Evolutionary conservation across 2,113 vertebrate species (phyloP).

Genomic region (Physeter macrocephalus): DNA sequence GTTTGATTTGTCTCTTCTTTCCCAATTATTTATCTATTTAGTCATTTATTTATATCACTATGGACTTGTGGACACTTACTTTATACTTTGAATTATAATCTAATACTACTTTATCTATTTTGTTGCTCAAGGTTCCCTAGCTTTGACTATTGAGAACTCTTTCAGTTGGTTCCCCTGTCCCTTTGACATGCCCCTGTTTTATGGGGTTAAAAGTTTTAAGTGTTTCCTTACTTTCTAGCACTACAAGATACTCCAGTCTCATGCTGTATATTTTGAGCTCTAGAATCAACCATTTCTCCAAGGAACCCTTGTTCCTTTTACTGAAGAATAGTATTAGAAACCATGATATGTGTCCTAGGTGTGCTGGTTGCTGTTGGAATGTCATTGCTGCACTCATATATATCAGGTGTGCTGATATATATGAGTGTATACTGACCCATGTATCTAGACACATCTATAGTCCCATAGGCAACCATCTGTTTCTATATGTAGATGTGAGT

Average conservation of each 20-base stretch:
- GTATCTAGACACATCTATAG: background rate
- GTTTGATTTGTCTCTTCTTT: background rate
- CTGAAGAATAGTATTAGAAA: background rate
- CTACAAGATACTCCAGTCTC: background rate
- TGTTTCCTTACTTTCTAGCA: background rate
- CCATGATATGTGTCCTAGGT: background rate
- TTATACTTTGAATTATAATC: background rate
- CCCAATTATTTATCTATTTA: background rate
- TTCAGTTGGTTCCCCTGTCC: background rate
- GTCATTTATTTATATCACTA: background rate
- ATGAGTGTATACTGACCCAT: background rate
- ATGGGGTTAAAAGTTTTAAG: background rate
- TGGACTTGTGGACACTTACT: background rate
- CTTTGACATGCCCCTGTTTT: background rate
- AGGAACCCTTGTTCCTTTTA: background rate
- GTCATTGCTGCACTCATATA: background rate
- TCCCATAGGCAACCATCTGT: background rate
- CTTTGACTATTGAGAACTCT: background rate
- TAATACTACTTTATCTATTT: background rate
- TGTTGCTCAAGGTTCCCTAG: background rate
- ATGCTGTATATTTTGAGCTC: background rate
- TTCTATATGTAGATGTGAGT: background rate
- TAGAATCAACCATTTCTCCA: background rate
- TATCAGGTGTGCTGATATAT: no score
- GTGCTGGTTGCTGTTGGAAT: background rate